Evolutionary conservation across 1,140 invertebrate genomes (phyloP).

Genomic region (Pseudomyrmex cubaensis): DNA sequence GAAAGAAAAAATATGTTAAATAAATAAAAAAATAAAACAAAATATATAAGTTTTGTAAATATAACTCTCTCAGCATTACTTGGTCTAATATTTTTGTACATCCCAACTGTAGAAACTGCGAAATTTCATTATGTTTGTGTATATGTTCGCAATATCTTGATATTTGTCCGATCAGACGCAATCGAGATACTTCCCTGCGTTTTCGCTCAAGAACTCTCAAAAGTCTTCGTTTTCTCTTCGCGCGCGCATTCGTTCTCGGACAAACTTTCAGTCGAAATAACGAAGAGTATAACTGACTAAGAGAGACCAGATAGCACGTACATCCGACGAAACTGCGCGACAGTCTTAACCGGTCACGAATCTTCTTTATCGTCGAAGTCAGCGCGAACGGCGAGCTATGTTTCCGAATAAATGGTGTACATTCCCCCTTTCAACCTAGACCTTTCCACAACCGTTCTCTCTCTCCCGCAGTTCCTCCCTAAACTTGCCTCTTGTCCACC

Average conservation of each 20-base stretch:
- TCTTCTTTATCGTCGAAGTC: constrained; percentile 62
- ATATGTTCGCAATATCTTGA: background rate
- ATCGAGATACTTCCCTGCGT: constrained; percentile 33
- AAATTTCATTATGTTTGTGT: constrained; percentile 35
- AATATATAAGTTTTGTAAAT: background rate
- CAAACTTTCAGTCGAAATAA: constrained; percentile 47
- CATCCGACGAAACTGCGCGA: constrained; percentile 34
- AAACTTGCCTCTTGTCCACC: constrained; percentile 61
- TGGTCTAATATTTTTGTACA: too few relatives aligned
- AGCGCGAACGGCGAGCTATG: constrained; percentile 49
- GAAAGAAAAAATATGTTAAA: background rate
- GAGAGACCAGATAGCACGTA: constrained; percentile 41
- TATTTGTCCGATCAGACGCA: background rate
- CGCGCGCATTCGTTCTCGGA: constrained; percentile 31
- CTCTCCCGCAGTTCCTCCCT: constrained; percentile 26
- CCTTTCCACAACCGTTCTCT: constrained; percentile 13
- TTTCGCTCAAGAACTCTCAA: constrained; percentile 23
- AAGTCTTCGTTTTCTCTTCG: constrained; percentile 27
- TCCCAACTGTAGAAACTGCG: background rate
- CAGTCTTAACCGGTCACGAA: constrained; percentile 59
- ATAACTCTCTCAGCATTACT: constrained; percentile 16
- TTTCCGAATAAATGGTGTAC: constrained; percentile 52
- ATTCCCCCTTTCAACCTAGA: constrained; percentile 31
- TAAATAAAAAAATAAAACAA: background rate
- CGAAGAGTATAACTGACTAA: constrained; percentile 50